A percentile compares a stretch with the other conserved stretches of the same genome.
Evolutionary conservation across 2,113 vertebrate genomes (phyloP).

Genomic region (Microtus montanus): DNA sequence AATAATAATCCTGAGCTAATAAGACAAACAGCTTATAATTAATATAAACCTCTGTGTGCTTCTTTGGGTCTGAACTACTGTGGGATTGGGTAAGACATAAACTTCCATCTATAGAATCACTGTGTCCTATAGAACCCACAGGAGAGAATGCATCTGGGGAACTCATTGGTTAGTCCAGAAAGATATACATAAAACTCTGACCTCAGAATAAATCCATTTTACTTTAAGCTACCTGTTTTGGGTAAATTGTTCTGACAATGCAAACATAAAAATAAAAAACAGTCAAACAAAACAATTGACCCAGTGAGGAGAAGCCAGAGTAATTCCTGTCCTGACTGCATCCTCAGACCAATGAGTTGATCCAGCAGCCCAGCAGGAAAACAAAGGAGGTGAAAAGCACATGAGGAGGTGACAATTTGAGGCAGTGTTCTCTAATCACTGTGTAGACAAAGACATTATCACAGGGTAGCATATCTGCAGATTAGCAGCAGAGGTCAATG

Average conservation of each 20-base stretch:
- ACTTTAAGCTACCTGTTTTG: not conserved
- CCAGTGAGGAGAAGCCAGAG: not conserved
- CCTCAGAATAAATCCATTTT: not conserved
- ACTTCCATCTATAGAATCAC: no score
- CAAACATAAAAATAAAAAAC: not conserved
- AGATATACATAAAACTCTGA: not conserved
- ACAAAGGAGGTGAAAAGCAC: no score
- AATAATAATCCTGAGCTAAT: no score
- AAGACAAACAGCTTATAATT: no score
- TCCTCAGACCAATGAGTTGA: not conserved
- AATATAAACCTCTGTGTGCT: no score
- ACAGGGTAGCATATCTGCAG: fast-evolving
- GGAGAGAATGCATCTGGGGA: not conserved
- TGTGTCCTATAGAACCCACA: no score
- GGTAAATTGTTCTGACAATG: not conserved
- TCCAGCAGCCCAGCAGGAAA: not conserved
- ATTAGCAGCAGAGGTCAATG: not conserved
- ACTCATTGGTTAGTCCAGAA: not conserved
- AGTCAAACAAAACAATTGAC: not conserved
- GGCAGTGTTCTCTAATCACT: no score
- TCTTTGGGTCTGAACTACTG: no score
- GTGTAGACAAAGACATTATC: not conserved
- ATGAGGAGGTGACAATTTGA: no score
- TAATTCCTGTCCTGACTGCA: fast-evolving
- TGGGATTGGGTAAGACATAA: no score